Percentiles rank a stretch among this genome's conserved stretches.
phyloP scores from a whole-genome alignment of 2,888 invertebrate species.

The Pachycephus smyrnensis region DNA sequence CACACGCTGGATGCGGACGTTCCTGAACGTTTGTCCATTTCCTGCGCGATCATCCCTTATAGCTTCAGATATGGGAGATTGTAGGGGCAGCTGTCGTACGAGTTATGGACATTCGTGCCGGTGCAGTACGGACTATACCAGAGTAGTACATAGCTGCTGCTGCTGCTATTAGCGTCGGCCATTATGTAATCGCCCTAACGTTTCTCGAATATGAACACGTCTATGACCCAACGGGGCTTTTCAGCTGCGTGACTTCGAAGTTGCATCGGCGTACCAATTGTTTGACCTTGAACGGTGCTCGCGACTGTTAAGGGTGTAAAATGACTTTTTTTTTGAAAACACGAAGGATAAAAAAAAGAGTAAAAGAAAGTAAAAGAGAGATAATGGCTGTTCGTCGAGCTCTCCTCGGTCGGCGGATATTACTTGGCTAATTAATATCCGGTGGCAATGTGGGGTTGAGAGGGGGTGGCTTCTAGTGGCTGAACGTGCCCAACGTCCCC shows the following conservation, averaged over 20 bases:
- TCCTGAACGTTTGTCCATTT: background rate
- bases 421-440: conserved; percentile 39
- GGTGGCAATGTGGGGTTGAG: background rate
- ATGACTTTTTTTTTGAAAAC: no score
- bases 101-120: conserved; percentile 24
- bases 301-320: no score
- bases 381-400: no score
- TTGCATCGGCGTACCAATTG: no score
- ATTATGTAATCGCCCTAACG: background rate
- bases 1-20: background rate
- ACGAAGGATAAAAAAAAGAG: no score
- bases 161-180: background rate
- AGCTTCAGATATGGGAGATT: conserved; percentile 24
- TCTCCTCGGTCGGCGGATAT: no score
- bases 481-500: background rate
- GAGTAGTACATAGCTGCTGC: background rate
- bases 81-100: conserved; percentile 37
- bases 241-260: no score
- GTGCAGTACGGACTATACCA: background rate
- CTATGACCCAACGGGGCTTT: background rate
- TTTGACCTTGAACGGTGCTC: no score
- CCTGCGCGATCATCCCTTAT: background rate
- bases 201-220: background rate
- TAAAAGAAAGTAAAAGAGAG: no score
- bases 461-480: no score